A percentile compares a stretch with the other conserved stretches of the same genome.
Conservation (phyloP, 1,140 invertebrate species). For the Harlomillsia oculata region DNA sequence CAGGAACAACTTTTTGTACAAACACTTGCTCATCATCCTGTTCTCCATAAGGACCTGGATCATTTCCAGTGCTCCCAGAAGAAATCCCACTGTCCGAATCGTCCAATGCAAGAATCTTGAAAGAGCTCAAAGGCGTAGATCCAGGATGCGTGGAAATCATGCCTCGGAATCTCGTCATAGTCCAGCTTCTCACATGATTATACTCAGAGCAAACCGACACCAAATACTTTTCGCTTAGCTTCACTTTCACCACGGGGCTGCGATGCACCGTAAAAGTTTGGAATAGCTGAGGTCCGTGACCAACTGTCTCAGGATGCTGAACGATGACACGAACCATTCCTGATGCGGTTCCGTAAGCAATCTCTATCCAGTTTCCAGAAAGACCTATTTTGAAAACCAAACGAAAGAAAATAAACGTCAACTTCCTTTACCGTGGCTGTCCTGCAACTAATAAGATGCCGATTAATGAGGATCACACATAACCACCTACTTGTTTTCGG, state of each 20-base stretch:
- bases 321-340: constrained; percentile 94
- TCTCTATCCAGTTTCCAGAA: constrained; percentile 98
- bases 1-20: constrained; percentile 92
- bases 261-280: constrained; percentile 97
- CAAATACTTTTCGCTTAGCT: constrained; percentile 90
- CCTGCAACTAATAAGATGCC: too few relatives aligned
- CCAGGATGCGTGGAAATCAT: constrained; percentile 98
- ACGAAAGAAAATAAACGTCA: not conserved
- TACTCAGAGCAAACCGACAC: constrained; percentile 96
- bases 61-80: constrained; percentile 65
- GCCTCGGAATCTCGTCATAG: constrained; percentile 84
- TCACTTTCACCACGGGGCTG: constrained; percentile 88
- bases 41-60: constrained; percentile 90
- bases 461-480: too few relatives aligned
- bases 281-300: constrained; percentile 92
- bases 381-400: too few relatives aligned
- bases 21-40: constrained; percentile 97
- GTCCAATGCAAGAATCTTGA: constrained; percentile 88
- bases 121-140: constrained; percentile 88
- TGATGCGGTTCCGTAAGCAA: constrained; percentile 92
- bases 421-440: too few relatives aligned
- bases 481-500: constrained; percentile 83
- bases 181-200: constrained; percentile 95
- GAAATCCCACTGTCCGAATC: constrained; percentile 65
- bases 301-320: constrained; percentile 88